Percentiles rank a stretch among this genome's conserved stretches.
Conservation (phyloP, 1,140 invertebrate genomes). For the Drosophila punjabiensis region DNA sequence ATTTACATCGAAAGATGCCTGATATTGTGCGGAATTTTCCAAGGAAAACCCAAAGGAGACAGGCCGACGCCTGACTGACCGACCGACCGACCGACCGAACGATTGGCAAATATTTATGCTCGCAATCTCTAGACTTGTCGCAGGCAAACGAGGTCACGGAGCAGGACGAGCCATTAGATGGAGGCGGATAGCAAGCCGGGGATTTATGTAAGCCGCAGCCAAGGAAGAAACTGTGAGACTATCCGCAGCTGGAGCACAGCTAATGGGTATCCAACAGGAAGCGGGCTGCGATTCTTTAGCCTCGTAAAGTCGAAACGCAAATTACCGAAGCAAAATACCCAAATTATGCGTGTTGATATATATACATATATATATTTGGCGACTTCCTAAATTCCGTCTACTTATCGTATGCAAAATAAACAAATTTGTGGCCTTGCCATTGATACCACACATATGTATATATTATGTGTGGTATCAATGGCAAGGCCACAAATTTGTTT, state of each 20-base stretch:
- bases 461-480: conserved; percentile 37
- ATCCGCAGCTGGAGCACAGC: conserved; percentile 28
- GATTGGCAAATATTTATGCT: conserved; percentile 75
- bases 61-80: conserved; percentile 49
- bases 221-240: conserved; percentile 1
- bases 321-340: conserved; percentile 40
- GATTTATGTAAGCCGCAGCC: conserved; percentile 44
- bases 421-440: conserved; percentile 47
- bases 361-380: background rate
- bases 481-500: conserved; percentile 40
- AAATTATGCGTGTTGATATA: conserved; percentile 18
- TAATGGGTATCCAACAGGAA: conserved; percentile 49
- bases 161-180: conserved; percentile 21
- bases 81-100: conserved; percentile 11
- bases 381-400: conserved; percentile 7
- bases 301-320: conserved; percentile 52
- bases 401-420: conserved; percentile 48
- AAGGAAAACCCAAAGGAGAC: conserved; percentile 49
- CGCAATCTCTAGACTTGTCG: conserved; percentile 37
- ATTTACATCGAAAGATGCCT: conserved; percentile 56
- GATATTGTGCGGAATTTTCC: conserved; percentile 2
- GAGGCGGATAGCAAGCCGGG: conserved; percentile 19
- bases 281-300: background rate
- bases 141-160: conserved; percentile 48
- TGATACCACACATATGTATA: conserved; percentile 21